Base-by-base conservation (phyloP, 2,113 vertebrate genomes). In the Alethe castanea region DNA sequence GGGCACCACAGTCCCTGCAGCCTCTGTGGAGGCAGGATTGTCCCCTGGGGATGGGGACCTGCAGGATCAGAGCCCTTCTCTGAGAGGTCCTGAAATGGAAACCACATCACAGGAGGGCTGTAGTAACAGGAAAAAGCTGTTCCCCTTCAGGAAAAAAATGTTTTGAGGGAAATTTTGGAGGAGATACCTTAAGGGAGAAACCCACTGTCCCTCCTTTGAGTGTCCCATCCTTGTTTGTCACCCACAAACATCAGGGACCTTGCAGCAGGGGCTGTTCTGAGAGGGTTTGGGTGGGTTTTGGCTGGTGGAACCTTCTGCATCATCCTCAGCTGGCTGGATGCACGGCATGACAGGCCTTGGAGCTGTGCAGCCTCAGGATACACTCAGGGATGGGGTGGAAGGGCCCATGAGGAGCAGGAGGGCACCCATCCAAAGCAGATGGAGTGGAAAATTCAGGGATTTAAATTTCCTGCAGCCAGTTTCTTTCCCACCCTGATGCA, bases 401-500 rank as follows among this genome's bases (percentile, higher is more conserved):
- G 3, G 14, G 40, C n/a, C 29, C 0, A 3, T 26, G 40, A 0
- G 0, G 40, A 77, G 35, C 48, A 77, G 48, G 25, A 62, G 35
- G 78, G 67, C 88, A 29, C 67, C 40, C 1, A 4, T 91, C 84
- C 44, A 73, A 66, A 48, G 64, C 11, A 42, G 25, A 71, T 54
- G 81, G 84, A 85, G 64, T 88, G 87, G 87, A 81, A 93, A 94
- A 92, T 93, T 80, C 93, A 90, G 87, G 70, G 81, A 47, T 83
- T 96, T 95, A 86, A 94, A 94, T 94, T 93, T 96, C 94, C 93
- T 93, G 83, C 85, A 93, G 88, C 92, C 70, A 73, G 4, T 40
- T 70, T 54, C 60, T 65, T 65, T 35, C 60, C 60, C 9, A 13
- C 23, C 56, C 38, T 31, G 52, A 18, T 79, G 76, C 47, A 82